Conservation (phyloP, 2,113 vertebrate genomes). For the Coryphaenoides rupestris region DNA sequence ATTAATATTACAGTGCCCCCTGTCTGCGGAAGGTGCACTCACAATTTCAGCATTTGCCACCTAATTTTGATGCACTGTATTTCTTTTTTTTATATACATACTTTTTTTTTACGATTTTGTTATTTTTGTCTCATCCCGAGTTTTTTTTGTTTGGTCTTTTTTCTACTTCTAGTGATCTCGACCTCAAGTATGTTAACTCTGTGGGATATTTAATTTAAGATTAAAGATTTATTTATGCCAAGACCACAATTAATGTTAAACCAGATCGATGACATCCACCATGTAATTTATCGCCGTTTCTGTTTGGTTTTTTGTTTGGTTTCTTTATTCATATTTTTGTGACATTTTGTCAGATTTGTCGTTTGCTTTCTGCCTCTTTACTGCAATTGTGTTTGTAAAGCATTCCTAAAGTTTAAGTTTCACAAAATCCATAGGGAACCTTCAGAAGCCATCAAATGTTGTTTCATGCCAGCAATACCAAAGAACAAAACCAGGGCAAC, state of each 20-base stretch:
- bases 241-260: slow-evolving; percentile 72
- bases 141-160: slow-evolving; percentile 34
- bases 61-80: slow-evolving; percentile 58
- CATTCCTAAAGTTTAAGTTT: slow-evolving; percentile 21
- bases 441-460: slow-evolving; percentile 10
- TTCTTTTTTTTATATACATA: slow-evolving; percentile 34
- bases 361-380: slow-evolving; percentile 35
- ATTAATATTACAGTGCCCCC: no score
- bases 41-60: slow-evolving; percentile 54
- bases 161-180: slow-evolving; percentile 29
- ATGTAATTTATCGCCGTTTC: slow-evolving; percentile 68
- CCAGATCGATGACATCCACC: slow-evolving; percentile 58
- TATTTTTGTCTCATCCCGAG: slow-evolving; percentile 28
- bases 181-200: slow-evolving; percentile 43
- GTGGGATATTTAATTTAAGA: slow-evolving; percentile 74
- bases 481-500: background rate
- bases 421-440: slow-evolving; percentile 1
- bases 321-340: background rate
- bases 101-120: slow-evolving; percentile 32
- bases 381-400: slow-evolving; percentile 42
- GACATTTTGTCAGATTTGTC: slow-evolving; percentile 44
- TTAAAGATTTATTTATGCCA: slow-evolving; percentile 74
- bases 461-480: background rate
- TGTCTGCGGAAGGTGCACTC: no score
- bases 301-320: background rate